Conservation (phyloP, 2,113 vertebrate genomes). For the Tetraodon nigroviridis region DNA sequence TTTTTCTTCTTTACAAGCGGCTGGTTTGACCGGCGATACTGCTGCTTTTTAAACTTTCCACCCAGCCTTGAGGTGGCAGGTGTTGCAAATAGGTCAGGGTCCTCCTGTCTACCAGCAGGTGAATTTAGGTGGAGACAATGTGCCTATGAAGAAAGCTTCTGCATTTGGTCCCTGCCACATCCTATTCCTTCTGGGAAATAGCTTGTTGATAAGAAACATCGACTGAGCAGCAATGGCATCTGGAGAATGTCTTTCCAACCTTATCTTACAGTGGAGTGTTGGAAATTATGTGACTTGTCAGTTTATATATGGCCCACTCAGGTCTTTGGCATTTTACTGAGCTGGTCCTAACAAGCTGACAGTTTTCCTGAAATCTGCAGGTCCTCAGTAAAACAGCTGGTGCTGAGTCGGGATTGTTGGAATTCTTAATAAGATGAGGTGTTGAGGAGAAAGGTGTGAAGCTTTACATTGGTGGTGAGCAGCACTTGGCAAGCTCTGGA, state of each 20-base stretch:
- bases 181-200: constrained; percentile 58
- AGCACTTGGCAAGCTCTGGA: too few relatives aligned
- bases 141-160: constrained; percentile 32
- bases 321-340: constrained; percentile 34
- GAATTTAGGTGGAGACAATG: constrained; percentile 14
- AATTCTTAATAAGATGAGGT: too few relatives aligned
- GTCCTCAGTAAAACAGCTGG: too few relatives aligned
- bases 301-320: constrained; percentile 42
- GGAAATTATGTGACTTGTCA: constrained; percentile 43
- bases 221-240: constrained; percentile 41
- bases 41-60: constrained; percentile 27
- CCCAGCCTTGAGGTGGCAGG: constrained; percentile 15
- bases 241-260: constrained; percentile 69
- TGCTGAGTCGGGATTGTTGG: too few relatives aligned
- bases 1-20: constrained; percentile 8
- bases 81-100: constrained; percentile 14
- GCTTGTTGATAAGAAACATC: constrained; percentile 53
- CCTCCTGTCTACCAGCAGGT: not conserved
- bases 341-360: constrained; percentile 16
- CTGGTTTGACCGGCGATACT: constrained; percentile 7
- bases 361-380: constrained; percentile 16
- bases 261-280: constrained; percentile 53
- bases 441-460: too few relatives aligned
- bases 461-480: too few relatives aligned
- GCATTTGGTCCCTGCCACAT: constrained; percentile 52